Evolutionary conservation across 2,797 vertebrate genomes (phyloP).

Genomic region (Cyclopterus lumpus): DNA sequence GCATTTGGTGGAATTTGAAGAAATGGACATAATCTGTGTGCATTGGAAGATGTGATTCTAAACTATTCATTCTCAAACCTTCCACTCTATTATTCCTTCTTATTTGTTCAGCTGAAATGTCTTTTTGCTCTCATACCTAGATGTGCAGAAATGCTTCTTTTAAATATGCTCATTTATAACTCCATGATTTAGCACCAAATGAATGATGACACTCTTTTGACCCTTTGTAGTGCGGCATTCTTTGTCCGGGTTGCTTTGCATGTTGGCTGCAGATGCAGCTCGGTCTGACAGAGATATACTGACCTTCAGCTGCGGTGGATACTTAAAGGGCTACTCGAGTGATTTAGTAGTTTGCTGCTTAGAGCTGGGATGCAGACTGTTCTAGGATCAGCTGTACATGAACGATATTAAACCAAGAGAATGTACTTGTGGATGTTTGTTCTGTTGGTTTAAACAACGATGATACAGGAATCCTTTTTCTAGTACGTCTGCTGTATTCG

Average conservation of each 20-base stretch:
- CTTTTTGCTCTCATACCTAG: neutral
- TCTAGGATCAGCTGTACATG: neutral
- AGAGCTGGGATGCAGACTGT: neutral
- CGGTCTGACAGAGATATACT: constrained; percentile 12
- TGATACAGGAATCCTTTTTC: neutral
- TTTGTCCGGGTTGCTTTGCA: constrained; percentile 12
- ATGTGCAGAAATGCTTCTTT: neutral
- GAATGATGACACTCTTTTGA: neutral
- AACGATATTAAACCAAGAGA: neutral
- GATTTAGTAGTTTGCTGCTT: neutral
- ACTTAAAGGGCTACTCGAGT: neutral
- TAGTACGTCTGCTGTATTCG: neutral
- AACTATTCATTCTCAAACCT: neutral
- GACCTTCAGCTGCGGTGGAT: constrained; percentile 13
- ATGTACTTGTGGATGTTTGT: neutral
- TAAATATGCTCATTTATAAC: neutral
- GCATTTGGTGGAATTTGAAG: neutral
- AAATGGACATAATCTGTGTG: neutral
- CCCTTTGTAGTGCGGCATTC: neutral
- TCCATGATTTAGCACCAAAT: neutral
- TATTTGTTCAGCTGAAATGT: neutral
- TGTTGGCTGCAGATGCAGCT: constrained; percentile 21
- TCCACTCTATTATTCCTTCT: neutral
- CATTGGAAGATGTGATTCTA: neutral
- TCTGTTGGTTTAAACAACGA: neutral